Percentiles rank a stretch among this genome's conserved stretches.
These are phyloP conservation scores for Leptodactylus fuscus DNA, from an alignment of 2,113 vertebrate species.

Conservation along the genomic window DNA sequence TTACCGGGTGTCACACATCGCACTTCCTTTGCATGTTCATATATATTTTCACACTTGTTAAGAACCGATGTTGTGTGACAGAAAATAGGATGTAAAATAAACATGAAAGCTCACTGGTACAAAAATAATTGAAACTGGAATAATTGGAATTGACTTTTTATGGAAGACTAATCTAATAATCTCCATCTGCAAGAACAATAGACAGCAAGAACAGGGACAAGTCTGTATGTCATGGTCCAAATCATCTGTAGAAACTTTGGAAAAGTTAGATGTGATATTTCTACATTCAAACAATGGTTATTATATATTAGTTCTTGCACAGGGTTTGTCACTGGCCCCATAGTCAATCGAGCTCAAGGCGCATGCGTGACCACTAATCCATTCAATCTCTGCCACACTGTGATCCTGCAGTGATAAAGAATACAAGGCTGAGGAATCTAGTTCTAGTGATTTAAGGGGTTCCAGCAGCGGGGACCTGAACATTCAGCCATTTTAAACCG, in stretches of 20 bases:
- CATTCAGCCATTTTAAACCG: too few species aligned
- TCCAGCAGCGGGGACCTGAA: too few species aligned
- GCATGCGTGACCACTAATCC: too few species aligned
- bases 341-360: too few species aligned
- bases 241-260: neutral
- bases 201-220: neutral
- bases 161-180: neutral
- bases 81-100: neutral
- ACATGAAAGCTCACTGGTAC: neutral
- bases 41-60: constrained; percentile 21
- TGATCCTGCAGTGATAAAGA: too few species aligned
- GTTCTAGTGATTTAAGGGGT: too few species aligned
- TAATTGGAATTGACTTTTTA: neutral
- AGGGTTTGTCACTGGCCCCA: too few species aligned
- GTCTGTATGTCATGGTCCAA: neutral
- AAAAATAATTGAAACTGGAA: neutral
- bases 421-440: too few species aligned
- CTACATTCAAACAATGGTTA: neutral
- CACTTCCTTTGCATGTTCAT: neutral
- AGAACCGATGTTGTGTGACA: neutral
- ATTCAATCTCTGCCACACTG: too few species aligned
- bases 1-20: neutral
- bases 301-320: too few species aligned
- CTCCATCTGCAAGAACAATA: neutral
- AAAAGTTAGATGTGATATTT: neutral